Percentiles rank a stretch among this genome's conserved stretches.
Conservation (phyloP, 2,797 vertebrate genomes). For the Melanitta fusca region DNA sequence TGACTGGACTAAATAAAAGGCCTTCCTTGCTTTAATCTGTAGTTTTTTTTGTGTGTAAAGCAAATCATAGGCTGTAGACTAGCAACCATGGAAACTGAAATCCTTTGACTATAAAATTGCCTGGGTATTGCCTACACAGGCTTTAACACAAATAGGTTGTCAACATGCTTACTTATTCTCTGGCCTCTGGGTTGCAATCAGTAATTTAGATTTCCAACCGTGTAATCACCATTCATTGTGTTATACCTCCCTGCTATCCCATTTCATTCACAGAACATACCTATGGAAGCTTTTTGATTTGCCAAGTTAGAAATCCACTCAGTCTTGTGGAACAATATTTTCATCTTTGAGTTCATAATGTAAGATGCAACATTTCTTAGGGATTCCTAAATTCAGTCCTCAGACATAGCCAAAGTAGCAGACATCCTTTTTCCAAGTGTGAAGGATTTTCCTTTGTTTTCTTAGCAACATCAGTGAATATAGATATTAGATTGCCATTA, state of each 20-base stretch:
- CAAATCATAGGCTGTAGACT: neutral
- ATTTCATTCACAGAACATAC: neutral
- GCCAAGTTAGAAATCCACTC: neutral
- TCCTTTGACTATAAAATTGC: neutral
- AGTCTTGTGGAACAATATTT: neutral
- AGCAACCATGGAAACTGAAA: conserved; percentile 5
- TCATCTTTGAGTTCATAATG: neutral
- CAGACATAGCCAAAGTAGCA: neutral
- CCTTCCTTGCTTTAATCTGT: neutral
- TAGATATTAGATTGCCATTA: neutral
- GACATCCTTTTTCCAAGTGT: neutral
- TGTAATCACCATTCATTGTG: neutral
- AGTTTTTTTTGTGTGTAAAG: neutral
- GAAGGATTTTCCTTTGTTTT: neutral
- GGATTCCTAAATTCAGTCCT: neutral
- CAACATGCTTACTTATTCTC: neutral
- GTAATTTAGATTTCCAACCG: neutral
- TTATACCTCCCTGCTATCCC: neutral
- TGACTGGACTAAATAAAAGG: neutral
- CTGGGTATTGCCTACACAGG: neutral
- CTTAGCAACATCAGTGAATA: neutral
- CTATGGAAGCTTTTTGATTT: neutral
- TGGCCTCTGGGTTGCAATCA: neutral
- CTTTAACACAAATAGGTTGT: neutral
- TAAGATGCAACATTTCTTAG: neutral